Conservation (phyloP, 2,113 vertebrate genomes). For the Sporophila hypoxantha region DNA sequence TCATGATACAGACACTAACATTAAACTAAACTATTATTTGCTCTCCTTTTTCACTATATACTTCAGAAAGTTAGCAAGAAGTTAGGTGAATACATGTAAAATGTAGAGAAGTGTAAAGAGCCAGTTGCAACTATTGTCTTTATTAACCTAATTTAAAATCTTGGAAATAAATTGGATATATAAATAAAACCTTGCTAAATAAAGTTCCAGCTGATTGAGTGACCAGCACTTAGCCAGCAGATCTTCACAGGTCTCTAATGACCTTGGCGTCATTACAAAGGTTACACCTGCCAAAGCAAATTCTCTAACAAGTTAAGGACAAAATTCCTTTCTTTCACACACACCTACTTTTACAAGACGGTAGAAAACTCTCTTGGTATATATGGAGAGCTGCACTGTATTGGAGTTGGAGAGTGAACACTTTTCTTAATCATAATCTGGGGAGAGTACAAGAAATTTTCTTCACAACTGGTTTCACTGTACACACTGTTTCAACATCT, state of each 20-base stretch:
- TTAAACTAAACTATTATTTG: background rate
- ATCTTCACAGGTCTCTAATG: background rate
- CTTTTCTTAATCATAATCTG: background rate
- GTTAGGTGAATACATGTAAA: background rate
- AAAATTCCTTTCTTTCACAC: background rate
- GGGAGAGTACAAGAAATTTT: background rate
- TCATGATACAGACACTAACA: background rate
- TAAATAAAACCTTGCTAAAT: background rate
- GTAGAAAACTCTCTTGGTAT: background rate
- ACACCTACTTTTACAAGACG: background rate
- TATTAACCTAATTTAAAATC: background rate
- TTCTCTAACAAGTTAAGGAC: background rate
- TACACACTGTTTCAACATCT: background rate
- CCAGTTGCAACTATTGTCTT: background rate
- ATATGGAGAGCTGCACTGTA: background rate
- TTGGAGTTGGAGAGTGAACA: background rate
- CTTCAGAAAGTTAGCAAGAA: background rate
- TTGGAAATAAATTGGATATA: background rate
- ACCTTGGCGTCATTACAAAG: background rate
- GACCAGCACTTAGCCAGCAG: background rate
- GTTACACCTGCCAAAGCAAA: background rate
- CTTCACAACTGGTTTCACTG: background rate
- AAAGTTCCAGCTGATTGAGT: background rate
- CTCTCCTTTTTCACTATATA: background rate
- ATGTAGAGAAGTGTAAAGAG: background rate